Conservation (phyloP, 92 coral and sea anemone species). For the Phenganax marumi region DNA sequence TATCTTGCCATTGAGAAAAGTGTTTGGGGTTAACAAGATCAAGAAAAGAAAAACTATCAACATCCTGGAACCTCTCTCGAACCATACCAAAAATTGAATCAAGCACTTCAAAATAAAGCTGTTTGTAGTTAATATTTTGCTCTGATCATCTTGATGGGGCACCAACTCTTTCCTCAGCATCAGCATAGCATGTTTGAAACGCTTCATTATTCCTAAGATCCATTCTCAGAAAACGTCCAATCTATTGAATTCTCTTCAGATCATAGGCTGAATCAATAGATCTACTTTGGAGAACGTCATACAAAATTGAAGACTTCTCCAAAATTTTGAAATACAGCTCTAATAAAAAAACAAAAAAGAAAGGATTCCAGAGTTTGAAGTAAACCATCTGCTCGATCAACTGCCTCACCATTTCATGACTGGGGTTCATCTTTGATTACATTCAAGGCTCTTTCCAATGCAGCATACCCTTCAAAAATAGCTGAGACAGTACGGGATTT, state of each 20-base stretch:
- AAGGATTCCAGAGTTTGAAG: neutral
- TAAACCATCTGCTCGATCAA: no score
- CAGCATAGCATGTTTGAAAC: neutral
- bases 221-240: neutral
- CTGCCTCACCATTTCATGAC: neutral
- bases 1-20: neutral
- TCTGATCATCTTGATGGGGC: neutral
- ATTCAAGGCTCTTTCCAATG: neutral
- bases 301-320: neutral
- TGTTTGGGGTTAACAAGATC: neutral
- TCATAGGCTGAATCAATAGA: neutral
- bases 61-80: neutral
- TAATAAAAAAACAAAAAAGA: neutral
- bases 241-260: neutral
- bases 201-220: neutral
- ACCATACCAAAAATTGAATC: constrained; percentile 1
- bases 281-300: neutral
- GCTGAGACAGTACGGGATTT: no score
- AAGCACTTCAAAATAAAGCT: neutral
- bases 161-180: neutral
- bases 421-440: neutral
- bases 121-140: neutral
- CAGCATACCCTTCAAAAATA: neutral
- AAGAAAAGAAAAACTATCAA: neutral
- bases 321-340: neutral